A percentile compares a stretch with the other conserved stretches of the same genome.
phyloP scores from a whole-genome alignment of 2,888 invertebrate species.

The Podotricha telesiphe region DNA sequence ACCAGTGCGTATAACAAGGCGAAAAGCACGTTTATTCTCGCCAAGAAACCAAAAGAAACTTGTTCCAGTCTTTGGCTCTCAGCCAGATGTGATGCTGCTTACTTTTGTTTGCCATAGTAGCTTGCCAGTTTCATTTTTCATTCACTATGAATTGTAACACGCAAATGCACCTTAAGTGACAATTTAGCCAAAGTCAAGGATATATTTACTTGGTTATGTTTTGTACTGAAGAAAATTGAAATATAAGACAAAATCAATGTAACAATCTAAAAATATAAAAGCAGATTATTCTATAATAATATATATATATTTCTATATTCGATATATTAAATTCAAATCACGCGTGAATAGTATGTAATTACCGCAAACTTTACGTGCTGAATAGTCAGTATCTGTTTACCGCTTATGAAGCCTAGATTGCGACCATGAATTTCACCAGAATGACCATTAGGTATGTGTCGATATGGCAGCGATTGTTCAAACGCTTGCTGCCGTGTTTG shows the following conservation, averaged over 20 bases:
- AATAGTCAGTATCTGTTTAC: conserved; percentile 45
- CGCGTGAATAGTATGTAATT: conserved; percentile 31
- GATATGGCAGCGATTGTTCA: conserved; percentile 67
- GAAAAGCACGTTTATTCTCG: conserved; percentile 8
- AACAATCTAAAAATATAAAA: neutral
- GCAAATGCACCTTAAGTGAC: conserved; percentile 1
- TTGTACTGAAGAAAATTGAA: neutral
- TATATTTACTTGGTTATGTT: neutral
- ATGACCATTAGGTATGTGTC: conserved; percentile 55
- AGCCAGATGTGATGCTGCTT: conserved; percentile 62
- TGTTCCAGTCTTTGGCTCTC: conserved; percentile 64
- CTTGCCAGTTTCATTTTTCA: conserved; percentile 66
- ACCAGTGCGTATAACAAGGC: conserved; percentile 6
- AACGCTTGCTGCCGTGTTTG: conserved; percentile 65
- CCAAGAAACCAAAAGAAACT: conserved; percentile 48
- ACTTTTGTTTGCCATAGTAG: conserved; percentile 37
- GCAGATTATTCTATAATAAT: neutral
- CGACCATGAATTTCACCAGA: conserved; percentile 48
- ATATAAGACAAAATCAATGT: neutral
- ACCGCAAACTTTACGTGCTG: conserved; percentile 43
- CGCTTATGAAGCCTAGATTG: conserved; percentile 48
- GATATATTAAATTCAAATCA: conserved; percentile 8
- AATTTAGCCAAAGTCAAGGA: neutral
- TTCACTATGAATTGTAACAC: conserved; percentile 54
- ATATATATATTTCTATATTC: neutral